phyloP scores from a whole-genome alignment of 2,888 invertebrate genomes.

The Tachina grossa region DNA sequence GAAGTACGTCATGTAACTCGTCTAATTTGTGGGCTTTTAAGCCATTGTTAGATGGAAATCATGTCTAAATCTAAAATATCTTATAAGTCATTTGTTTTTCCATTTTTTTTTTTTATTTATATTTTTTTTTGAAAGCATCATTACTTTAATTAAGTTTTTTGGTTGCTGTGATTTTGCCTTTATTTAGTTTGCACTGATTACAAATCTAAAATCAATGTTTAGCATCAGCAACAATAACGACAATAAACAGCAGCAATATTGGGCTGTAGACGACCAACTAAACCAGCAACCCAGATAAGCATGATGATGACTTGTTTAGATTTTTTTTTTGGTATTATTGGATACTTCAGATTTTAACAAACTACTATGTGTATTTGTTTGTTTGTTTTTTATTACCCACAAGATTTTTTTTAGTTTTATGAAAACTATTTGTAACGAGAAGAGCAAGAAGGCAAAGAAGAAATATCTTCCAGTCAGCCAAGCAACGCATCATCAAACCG shows the following conservation, averaged over 20 bases:
- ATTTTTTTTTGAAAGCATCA: slow-evolving; percentile 12
- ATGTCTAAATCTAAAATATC: slow-evolving; percentile 4
- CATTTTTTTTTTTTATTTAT: not conserved
- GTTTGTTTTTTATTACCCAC: slow-evolving; percentile 15
- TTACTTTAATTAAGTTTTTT: slow-evolving; percentile 50
- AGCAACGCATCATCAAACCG: not conserved
- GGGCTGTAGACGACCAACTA: slow-evolving; percentile 11
- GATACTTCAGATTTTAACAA: slow-evolving; percentile 5
- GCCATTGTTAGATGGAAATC: not conserved
- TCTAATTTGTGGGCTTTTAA: not conserved
- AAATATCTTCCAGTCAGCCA: not conserved
- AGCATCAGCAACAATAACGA: not conserved
- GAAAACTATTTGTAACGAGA: not conserved
- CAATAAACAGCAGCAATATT: not conserved
- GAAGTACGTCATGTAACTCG: not conserved
- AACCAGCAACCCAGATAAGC: slow-evolving; percentile 12
- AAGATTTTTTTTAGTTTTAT: slow-evolving; percentile 16
- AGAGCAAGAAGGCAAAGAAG: not conserved
- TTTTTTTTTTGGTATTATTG: not conserved
- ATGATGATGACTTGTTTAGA: slow-evolving; percentile 36
- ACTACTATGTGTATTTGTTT: slow-evolving; percentile 15
- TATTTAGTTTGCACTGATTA: slow-evolving; percentile 41
- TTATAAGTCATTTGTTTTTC: not conserved
- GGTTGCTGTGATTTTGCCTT: slow-evolving; percentile 12
- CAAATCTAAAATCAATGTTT: slow-evolving; percentile 49